These are phyloP conservation scores for Dyspetes luteomarginatus DNA, from an alignment of 2,888 invertebrate genomes.

Conservation along the genomic window DNA sequence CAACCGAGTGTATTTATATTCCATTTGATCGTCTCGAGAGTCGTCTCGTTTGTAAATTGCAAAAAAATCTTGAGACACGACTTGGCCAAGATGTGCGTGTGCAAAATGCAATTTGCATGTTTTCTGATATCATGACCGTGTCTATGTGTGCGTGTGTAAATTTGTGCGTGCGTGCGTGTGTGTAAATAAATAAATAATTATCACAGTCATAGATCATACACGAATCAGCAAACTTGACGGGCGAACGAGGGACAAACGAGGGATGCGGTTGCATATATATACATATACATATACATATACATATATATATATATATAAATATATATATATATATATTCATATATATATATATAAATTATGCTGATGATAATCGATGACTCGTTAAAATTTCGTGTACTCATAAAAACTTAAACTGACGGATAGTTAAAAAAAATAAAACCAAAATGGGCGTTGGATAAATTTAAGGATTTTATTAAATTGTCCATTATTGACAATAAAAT, in stretches of 20 bases:
- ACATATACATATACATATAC: too few relatives aligned
- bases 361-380: conserved; percentile 30
- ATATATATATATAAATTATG: conserved; percentile 28
- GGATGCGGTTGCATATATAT: too few relatives aligned
- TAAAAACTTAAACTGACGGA: background rate
- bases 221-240: conserved; percentile 1
- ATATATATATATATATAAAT: too few relatives aligned
- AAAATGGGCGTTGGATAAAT: background rate
- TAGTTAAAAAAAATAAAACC: background rate
- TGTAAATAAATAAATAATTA: conserved; percentile 27
- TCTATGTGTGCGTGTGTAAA: background rate
- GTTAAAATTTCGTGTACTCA: conserved; percentile 23
- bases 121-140: conserved; percentile 2
- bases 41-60: background rate
- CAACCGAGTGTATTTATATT: conserved; percentile 38
- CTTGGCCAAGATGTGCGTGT: conserved; percentile 8
- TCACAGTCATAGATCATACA: conserved; percentile 24
- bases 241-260: conserved; percentile 31
- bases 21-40: conserved; percentile 28
- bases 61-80: background rate
- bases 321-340: too few relatives aligned
- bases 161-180: background rate
- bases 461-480: background rate
- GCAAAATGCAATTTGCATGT: conserved; percentile 40
- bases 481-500: background rate